These are phyloP conservation scores for Lipotes vexillifer DNA, from an alignment of 2,113 vertebrate species.

Conservation along the genomic window DNA sequence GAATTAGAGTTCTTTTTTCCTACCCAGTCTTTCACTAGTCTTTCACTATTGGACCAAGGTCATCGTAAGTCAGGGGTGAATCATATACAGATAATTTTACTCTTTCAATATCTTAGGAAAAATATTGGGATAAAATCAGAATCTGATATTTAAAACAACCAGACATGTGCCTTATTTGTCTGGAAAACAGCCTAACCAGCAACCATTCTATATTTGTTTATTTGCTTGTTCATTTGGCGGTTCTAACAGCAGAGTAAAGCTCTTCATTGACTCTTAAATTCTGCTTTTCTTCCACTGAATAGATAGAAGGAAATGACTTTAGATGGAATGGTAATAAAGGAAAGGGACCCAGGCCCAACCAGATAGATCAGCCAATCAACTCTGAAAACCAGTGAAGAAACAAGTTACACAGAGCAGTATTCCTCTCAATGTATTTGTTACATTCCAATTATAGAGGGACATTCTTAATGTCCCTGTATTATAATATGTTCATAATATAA, in stretches of 20 bases:
- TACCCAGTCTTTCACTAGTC: not conserved
- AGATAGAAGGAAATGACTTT: not conserved
- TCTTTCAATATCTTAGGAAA: not conserved
- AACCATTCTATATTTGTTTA: not conserved
- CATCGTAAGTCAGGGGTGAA: not conserved
- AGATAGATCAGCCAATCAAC: not conserved
- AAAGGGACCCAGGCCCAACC: not conserved
- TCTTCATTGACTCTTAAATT: not conserved
- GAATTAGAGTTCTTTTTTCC: not conserved
- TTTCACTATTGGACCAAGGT: not conserved
- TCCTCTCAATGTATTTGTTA: not conserved
- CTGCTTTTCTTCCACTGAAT: not conserved
- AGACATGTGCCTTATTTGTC: not conserved
- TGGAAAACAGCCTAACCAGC: not conserved
- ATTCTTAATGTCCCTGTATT: not conserved
- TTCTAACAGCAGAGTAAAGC: not conserved
- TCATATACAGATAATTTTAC: not conserved
- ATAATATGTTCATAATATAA: not conserved
- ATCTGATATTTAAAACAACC: not conserved
- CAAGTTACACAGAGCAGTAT: not conserved
- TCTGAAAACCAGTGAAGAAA: not conserved
- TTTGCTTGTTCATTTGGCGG: not conserved
- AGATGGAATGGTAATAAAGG: not conserved
- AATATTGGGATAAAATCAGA: not conserved
- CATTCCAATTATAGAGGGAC: not conserved